phyloP scores from a whole-genome alignment of 1,140 invertebrate species.

The Pseudomyrmex gracilis region DNA sequence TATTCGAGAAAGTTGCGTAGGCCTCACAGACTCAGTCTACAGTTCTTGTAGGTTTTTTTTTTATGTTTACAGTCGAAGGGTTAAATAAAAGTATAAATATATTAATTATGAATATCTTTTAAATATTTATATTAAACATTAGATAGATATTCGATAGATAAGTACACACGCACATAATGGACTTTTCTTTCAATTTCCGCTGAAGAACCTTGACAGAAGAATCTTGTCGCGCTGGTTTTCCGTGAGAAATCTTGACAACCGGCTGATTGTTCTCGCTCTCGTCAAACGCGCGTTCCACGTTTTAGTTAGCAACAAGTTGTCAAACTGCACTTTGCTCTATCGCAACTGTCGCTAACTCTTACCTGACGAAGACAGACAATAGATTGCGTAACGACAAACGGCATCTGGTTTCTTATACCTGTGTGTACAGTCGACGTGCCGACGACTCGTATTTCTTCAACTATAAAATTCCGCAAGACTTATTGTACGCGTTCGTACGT shows the following conservation, averaged over 20 bases:
- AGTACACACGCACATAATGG: background rate
- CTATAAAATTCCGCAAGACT: background rate
- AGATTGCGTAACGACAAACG: constrained; percentile 21
- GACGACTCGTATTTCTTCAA: background rate
- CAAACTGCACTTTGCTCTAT: constrained; percentile 18
- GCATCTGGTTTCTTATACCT: constrained; percentile 2
- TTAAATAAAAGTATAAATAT: too few species aligned
- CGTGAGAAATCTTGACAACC: constrained; percentile 66
- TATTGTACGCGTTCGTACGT: background rate
- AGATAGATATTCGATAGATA: too few species aligned
- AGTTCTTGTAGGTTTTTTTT: too few species aligned
- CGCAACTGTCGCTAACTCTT: constrained; percentile 30
- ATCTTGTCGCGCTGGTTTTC: constrained; percentile 56
- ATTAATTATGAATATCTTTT: too few species aligned
- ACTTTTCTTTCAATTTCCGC: background rate
- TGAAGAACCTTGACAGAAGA: constrained; percentile 15
- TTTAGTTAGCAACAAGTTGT: constrained; percentile 72
- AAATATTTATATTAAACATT: too few species aligned
- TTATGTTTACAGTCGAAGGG: too few species aligned
- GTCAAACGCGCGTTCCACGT: constrained; percentile 30
- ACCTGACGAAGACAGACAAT: constrained; percentile 37
- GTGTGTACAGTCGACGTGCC: background rate
- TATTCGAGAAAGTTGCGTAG: too few species aligned
- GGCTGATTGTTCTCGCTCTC: constrained; percentile 64
- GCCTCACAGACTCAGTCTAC: too few species aligned